These are phyloP conservation scores for Drosophila buzzatii DNA, from an alignment of 2,888 invertebrate genomes.

Conservation along the genomic window DNA sequence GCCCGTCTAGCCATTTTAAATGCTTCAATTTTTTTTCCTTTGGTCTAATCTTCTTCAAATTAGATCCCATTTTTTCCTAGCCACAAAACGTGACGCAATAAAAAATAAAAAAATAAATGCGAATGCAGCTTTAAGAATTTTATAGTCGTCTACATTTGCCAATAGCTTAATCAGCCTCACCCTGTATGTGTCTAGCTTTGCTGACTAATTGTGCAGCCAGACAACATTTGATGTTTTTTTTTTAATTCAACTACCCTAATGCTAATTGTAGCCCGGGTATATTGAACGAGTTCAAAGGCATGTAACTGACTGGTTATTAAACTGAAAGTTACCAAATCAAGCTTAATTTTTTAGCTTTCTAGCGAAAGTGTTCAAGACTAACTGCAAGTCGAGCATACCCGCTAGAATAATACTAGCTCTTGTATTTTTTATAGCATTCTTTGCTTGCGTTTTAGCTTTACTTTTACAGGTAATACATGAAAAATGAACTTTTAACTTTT, in stretches of 20 bases:
- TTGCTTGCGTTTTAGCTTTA: conserved; percentile 14
- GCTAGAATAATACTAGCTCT: background rate
- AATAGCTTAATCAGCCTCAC: background rate
- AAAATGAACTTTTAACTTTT: conserved; percentile 82
- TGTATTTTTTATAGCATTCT: conserved; percentile 17
- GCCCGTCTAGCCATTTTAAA: background rate
- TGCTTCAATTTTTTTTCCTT: background rate
- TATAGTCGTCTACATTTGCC: background rate
- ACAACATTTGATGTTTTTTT: background rate
- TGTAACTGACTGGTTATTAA: background rate
- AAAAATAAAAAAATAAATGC: background rate
- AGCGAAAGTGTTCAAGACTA: background rate
- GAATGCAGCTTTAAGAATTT: conserved; percentile 3
- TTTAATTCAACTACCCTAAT: background rate
- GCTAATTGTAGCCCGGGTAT: background rate
- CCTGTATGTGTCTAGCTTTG: conserved; percentile 24
- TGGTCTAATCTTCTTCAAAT: background rate
- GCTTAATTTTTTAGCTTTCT: no score
- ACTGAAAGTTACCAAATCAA: no score
- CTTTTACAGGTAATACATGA: conserved; percentile 52
- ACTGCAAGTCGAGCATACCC: background rate
- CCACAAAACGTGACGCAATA: conserved; percentile 4
- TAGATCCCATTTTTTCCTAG: background rate
- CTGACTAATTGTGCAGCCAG: conserved; percentile 66
- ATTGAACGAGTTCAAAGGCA: background rate